phyloP scores from a whole-genome alignment of 2,113 vertebrate species.

The Burhinus bistriatus region DNA sequence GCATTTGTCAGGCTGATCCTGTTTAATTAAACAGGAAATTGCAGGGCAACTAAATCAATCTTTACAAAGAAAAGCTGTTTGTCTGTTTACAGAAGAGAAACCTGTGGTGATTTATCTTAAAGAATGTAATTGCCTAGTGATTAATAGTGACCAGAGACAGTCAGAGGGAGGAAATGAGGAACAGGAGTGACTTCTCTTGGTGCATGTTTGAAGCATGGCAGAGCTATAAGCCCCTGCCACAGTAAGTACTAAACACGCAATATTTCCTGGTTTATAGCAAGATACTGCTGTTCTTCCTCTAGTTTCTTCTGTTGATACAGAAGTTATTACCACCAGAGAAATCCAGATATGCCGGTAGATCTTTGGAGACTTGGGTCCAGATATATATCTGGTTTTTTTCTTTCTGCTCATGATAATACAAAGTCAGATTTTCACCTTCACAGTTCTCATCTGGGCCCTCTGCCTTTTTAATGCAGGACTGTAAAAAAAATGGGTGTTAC shows the following conservation, averaged over 20 bases:
- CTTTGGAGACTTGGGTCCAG: not conserved
- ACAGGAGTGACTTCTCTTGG: not conserved
- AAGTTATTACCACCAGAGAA: not conserved
- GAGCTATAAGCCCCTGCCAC: not conserved
- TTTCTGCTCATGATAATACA: not conserved
- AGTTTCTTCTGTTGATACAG: not conserved
- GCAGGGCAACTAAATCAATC: slow-evolving; percentile 55
- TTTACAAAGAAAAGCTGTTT: slow-evolving; percentile 56
- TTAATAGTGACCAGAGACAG: slow-evolving; percentile 36
- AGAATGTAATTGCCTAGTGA: slow-evolving; percentile 53
- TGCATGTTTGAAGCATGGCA: not conserved
- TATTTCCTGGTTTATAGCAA: not conserved
- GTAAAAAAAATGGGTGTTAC: not conserved
- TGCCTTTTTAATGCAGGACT: not conserved
- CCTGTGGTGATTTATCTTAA: slow-evolving; percentile 54
- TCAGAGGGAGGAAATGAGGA: slow-evolving; percentile 21
- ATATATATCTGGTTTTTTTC: rapidly evolving
- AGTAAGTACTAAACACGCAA: not conserved
- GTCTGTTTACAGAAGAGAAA: slow-evolving; percentile 58
- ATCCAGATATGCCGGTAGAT: not conserved
- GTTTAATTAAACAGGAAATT: slow-evolving; percentile 70
- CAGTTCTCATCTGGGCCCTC: not conserved
- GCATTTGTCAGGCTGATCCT: slow-evolving; percentile 46
- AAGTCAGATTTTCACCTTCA: not conserved
- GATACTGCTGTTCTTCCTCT: not conserved